These are phyloP conservation scores for Samia ricini DNA, from an alignment of 1,140 invertebrate species.

Conservation along the genomic window DNA sequence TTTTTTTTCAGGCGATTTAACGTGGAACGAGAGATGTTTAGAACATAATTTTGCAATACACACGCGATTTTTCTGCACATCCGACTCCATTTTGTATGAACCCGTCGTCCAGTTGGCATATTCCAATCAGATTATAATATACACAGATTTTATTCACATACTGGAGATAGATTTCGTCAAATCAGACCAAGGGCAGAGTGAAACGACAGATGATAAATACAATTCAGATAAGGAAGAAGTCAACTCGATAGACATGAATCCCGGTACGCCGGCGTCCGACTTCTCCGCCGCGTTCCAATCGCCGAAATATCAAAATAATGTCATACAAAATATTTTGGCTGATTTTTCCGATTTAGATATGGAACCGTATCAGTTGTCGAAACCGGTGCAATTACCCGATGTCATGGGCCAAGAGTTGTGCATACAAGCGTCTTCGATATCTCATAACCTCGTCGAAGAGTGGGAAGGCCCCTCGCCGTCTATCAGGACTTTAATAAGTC, in stretches of 20 bases:
- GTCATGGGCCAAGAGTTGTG: constrained; percentile 73
- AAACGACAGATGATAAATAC: constrained; percentile 49
- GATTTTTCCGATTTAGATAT: constrained; percentile 75
- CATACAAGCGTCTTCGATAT: constrained; percentile 72
- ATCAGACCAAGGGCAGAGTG: constrained; percentile 55
- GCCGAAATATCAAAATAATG: constrained; percentile 67
- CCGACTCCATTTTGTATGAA: constrained; percentile 72
- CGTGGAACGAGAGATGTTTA: constrained; percentile 67
- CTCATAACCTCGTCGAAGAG: constrained; percentile 70
- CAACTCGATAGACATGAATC: constrained; percentile 54
- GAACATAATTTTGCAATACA: constrained; percentile 76
- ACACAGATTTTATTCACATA: constrained; percentile 76
- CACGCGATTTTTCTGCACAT: constrained; percentile 75
- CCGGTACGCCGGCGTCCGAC: constrained; percentile 59
- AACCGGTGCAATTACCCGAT: constrained; percentile 66
- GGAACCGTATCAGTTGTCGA: constrained; percentile 63
- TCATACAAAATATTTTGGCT: constrained; percentile 72
- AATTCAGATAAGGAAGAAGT: constrained; percentile 57
- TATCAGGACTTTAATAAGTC: constrained; percentile 71
- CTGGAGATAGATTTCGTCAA: constrained; percentile 74
- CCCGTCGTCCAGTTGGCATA: constrained; percentile 74
- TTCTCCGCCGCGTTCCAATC: constrained; percentile 60
- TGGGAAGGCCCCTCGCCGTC: constrained; percentile 75
- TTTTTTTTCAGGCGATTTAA: constrained; percentile 54
- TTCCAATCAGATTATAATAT: constrained; percentile 76